Conservation (phyloP, 2,797 vertebrate species). For the Sebastes cheni region DNA sequence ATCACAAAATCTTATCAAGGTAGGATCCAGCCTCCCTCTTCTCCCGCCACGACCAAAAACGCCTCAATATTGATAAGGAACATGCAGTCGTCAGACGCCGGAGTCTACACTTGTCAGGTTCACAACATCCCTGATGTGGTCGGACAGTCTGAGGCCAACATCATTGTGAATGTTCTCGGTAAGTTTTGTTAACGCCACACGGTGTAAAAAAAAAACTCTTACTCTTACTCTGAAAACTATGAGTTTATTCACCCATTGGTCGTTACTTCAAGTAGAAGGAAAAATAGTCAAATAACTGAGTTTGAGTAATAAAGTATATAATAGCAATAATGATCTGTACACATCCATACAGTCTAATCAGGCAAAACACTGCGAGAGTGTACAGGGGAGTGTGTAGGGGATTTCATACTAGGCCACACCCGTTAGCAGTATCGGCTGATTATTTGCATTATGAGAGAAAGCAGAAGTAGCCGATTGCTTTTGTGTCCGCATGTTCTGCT, state of each 20-base stretch:
- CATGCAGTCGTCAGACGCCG: slow-evolving; percentile 85
- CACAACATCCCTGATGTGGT: slow-evolving; percentile 80
- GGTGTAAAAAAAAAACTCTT: neutral
- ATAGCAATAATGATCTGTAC: neutral
- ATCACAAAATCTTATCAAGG: slow-evolving; percentile 62
- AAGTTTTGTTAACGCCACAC: slow-evolving; percentile 10
- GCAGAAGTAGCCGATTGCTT: neutral
- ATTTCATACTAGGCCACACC: slow-evolving; percentile 14
- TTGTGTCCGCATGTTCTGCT: neutral
- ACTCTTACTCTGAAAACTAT: no score
- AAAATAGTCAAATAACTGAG: neutral
- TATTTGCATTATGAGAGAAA: neutral
- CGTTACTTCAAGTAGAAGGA: neutral
- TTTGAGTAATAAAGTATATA: neutral
- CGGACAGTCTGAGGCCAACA: slow-evolving; percentile 73
- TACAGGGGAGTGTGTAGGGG: neutral
- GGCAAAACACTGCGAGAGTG: neutral
- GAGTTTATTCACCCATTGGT: neutral
- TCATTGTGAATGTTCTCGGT: slow-evolving; percentile 84
- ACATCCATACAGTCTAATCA: neutral
- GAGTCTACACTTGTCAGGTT: slow-evolving; percentile 86
- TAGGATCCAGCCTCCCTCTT: slow-evolving; percentile 72
- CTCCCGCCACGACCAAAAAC: slow-evolving; percentile 68
- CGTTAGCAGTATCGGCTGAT: neutral
- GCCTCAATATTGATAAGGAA: slow-evolving; percentile 86